A percentile compares a stretch with the other conserved stretches of the same genome.
Conservation (phyloP, 2,888 invertebrate genomes). For the Lagria hirta region DNA sequence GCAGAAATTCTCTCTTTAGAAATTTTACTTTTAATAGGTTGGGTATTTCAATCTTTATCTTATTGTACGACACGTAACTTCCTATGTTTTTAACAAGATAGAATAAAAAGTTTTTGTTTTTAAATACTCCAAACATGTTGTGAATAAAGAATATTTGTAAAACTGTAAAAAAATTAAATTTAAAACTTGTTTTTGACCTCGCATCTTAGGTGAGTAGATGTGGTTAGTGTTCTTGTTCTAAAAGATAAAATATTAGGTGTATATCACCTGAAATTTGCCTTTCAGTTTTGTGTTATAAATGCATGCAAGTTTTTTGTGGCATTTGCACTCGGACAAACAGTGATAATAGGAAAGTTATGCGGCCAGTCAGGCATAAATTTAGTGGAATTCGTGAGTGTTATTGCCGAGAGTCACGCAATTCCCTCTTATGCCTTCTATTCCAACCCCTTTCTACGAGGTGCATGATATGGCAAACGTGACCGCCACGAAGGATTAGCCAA, state of each 20-base stretch:
- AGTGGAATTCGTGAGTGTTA: slow-evolving; percentile 49
- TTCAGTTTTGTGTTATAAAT: slow-evolving; percentile 32
- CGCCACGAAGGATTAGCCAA: slow-evolving; percentile 31
- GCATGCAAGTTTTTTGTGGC: slow-evolving; percentile 45
- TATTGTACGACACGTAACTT: too few species aligned
- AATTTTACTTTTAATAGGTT: too few species aligned
- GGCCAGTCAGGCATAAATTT: slow-evolving; percentile 48
- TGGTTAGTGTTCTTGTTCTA: too few species aligned
- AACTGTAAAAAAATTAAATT: too few species aligned
- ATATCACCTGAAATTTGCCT: slow-evolving; percentile 35
- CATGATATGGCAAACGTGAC: slow-evolving; percentile 33
- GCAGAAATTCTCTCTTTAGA: too few species aligned
- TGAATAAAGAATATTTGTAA: too few species aligned
- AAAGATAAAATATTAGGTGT: slow-evolving; percentile 26
- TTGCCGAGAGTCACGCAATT: slow-evolving; percentile 45
- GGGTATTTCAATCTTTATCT: too few species aligned
- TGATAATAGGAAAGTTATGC: slow-evolving; percentile 53
- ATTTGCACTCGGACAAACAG: slow-evolving; percentile 49
- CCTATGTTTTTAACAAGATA: too few species aligned
- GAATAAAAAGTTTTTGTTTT: too few species aligned
- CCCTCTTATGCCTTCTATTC: slow-evolving; percentile 24
- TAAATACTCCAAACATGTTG: too few species aligned
- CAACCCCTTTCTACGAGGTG: slow-evolving; percentile 25
- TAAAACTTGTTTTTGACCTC: too few species aligned
- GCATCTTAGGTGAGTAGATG: too few species aligned